Evolutionary conservation across 2,113 vertebrate species (phyloP), one percentile per base, ranked within the genome.

Genomic region (Empidonax alnorum): DNA sequence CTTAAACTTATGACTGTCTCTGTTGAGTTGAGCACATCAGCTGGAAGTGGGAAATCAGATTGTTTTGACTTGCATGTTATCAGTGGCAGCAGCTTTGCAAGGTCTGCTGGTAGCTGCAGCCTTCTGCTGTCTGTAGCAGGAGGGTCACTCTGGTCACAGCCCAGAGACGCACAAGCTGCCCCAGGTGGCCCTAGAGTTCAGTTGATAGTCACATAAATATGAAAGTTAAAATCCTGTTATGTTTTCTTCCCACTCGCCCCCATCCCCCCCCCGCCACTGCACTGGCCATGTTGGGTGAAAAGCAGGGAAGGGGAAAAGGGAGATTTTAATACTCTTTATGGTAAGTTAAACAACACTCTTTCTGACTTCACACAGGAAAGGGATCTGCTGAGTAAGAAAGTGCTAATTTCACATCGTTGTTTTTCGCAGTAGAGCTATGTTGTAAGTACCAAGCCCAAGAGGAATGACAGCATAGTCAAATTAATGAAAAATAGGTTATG

Each of bases 401-500:
- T 87, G 86, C 88, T 89, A 79, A 96, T 96, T 96, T 82, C 89
- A 92, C 66, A 33, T 72, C 0, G 1, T 27, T 87, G 47, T 62
- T 93, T 90, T 75, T 82, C 0, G 0, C 31, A 44, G 73, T 20
- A 82, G 41, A 89, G 46, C 58, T 79, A 19, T 1, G 0, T 23
- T 75, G 15, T 75, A 92, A 89, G 86, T 87, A 81, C 61, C 69
- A 69, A 92, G 77, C 90, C 89, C 2, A 0, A 89, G 80, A 90
- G 66, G 85, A 96, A 78, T 0, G 1, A 78, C 9, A 93, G 11
- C 53, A 62, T 16, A 96, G 83, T 87, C 31, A 80, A 95, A 92
- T 95, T 95, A 95, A 93, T 82, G 90, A 90, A 96, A 96, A 92
- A 96, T 89, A 89, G 83, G 96, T 96, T 97, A 84, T 78, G 49